A percentile compares a stretch with the other conserved stretches of the same genome.
Evolutionary conservation across 2,113 vertebrate genomes (phyloP).

Genomic region (Eleginops maclovinus): DNA sequence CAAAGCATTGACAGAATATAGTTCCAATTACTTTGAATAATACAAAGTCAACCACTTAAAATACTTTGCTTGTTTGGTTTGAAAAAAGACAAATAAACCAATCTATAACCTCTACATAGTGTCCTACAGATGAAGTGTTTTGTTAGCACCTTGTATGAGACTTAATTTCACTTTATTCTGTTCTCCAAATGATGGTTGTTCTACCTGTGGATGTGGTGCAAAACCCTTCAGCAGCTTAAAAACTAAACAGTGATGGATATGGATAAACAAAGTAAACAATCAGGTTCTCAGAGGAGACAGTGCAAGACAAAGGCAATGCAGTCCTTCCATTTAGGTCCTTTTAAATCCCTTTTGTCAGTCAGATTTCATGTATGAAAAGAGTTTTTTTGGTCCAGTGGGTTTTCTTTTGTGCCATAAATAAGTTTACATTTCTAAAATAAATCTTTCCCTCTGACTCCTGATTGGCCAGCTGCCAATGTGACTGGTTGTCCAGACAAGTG

Average conservation of each 20-base stretch:
- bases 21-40: too few relatives aligned
- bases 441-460: slow-evolving; percentile 15
- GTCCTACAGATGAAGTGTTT: neutral
- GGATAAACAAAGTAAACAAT: neutral
- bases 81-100: too few relatives aligned
- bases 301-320: neutral
- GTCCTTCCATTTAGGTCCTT: neutral
- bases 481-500: slow-evolving; percentile 30
- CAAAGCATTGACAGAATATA: neutral
- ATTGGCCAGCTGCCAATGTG: slow-evolving; percentile 33
- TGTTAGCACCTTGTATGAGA: neutral
- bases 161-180: too few relatives aligned
- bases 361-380: neutral
- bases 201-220: neutral
- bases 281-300: neutral
- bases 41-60: too few relatives aligned
- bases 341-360: neutral
- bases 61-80: too few relatives aligned
- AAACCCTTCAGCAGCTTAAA: neutral
- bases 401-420: slow-evolving; percentile 1
- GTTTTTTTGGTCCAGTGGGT: neutral
- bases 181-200: neutral
- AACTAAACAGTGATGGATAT: neutral
- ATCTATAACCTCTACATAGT: neutral
- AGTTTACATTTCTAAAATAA: slow-evolving; percentile 22